Evolutionary conservation across 2,797 vertebrate genomes (phyloP).

Genomic region (Amblyraja radiata): DNA sequence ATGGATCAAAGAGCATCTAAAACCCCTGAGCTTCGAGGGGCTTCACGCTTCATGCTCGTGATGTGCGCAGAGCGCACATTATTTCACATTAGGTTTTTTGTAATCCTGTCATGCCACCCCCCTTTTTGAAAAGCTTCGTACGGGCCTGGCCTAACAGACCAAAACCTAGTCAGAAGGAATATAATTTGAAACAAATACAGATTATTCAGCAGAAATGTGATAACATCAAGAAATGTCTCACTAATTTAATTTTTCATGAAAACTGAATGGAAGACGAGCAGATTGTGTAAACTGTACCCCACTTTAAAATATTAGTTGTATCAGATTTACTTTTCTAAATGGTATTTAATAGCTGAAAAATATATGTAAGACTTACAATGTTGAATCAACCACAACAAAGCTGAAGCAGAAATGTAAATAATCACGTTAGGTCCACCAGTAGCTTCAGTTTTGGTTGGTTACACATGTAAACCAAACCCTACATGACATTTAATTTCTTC

Average conservation of each 20-base stretch:
- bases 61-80: no score
- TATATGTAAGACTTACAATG: neutral
- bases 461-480: neutral
- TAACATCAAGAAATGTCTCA: neutral
- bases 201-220: neutral
- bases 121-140: no score
- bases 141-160: neutral
- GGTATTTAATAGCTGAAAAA: neutral
- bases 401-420: neutral
- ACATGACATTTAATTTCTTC: conserved; percentile 27
- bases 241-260: neutral
- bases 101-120: no score
- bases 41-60: no score
- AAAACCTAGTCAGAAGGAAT: neutral
- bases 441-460: neutral
- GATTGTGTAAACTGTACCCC: neutral
- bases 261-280: neutral
- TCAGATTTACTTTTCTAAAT: neutral
- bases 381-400: neutral
- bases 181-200: neutral
- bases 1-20: no score
- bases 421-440: neutral
- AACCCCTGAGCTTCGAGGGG: no score
- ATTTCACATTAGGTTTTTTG: no score
- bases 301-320: neutral